phyloP scores from a whole-genome alignment of 1,140 invertebrate species.

The Rhagoletis zephyria region DNA sequence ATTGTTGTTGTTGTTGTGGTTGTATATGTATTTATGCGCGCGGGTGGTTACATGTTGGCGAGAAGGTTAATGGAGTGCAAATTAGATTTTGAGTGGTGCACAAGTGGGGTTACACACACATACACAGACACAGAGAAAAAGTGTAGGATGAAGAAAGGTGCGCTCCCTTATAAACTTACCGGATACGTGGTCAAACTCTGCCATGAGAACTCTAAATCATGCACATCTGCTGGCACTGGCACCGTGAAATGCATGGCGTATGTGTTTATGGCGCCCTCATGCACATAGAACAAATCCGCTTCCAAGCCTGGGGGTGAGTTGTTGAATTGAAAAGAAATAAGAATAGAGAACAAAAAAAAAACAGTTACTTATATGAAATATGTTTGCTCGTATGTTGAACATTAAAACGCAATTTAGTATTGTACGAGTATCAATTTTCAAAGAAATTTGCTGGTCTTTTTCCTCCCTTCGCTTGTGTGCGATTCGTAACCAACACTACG shows the following conservation, averaged over 20 bases:
- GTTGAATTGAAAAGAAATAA: not conserved
- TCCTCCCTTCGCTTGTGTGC: not conserved
- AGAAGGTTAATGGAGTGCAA: slow-evolving; percentile 63
- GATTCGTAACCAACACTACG: slow-evolving; percentile 44
- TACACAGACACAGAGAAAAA: not conserved
- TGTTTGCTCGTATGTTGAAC: slow-evolving; percentile 15
- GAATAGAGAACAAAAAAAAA: not conserved
- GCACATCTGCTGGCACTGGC: slow-evolving; percentile 84
- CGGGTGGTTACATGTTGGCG: slow-evolving; percentile 34
- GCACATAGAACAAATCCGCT: slow-evolving; percentile 88
- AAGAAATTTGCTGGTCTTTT: slow-evolving; percentile 22
- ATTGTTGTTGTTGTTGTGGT: not conserved
- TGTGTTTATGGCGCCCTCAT: slow-evolving; percentile 89
- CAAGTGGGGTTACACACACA: slow-evolving; percentile 25
- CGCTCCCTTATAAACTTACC: slow-evolving; percentile 76
- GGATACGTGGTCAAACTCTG: slow-evolving; percentile 83
- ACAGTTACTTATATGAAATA: slow-evolving; percentile 39
- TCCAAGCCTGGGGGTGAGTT: slow-evolving; percentile 79
- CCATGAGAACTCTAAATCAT: slow-evolving; percentile 90
- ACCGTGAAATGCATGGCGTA: slow-evolving; percentile 92
- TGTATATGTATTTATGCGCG: not conserved
- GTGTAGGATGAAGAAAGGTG: not conserved
- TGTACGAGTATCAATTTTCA: slow-evolving; percentile 52
- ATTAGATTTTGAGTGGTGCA: slow-evolving; percentile 59
- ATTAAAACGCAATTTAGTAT: slow-evolving; percentile 53